These are phyloP conservation scores for Cochlearius cochlearius DNA, from an alignment of 2,113 vertebrate species.

Conservation along the genomic window DNA sequence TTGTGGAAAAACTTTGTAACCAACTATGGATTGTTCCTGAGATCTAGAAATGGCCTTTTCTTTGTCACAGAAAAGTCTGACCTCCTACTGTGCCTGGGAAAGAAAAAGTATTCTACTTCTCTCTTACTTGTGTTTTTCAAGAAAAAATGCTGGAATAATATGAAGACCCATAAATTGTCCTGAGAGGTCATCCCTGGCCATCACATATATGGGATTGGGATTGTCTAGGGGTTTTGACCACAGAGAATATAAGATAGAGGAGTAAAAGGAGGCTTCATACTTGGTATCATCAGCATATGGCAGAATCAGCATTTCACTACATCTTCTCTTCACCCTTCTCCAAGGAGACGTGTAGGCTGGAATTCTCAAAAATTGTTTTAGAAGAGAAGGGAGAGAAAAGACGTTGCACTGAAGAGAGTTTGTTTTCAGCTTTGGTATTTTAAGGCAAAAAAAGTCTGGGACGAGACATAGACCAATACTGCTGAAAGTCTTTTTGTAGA, in stretches of 20 bases:
- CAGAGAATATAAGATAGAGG: neutral
- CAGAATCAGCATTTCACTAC: neutral
- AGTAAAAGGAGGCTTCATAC: neutral
- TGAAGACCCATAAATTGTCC: neutral
- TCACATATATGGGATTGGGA: neutral
- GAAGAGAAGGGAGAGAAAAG: neutral
- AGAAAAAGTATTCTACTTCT: neutral
- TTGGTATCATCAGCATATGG: neutral
- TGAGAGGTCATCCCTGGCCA: neutral
- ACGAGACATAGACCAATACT: neutral
- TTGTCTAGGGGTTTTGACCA: neutral
- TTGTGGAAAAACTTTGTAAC: neutral
- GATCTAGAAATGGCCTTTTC: neutral
- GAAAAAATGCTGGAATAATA: neutral
- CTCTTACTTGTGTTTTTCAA: neutral
- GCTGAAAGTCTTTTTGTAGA: neutral
- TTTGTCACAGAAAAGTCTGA: neutral
- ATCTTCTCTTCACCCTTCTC: neutral
- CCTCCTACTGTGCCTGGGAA: neutral
- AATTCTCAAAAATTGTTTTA: neutral
- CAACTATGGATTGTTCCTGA: neutral
- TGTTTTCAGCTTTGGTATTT: neutral
- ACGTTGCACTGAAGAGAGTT: neutral
- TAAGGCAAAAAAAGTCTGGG: neutral
- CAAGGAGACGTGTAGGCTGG: neutral